Evolutionary conservation across 2,888 invertebrate species (phyloP).

Genomic region (Epsilonema sp.): DNA sequence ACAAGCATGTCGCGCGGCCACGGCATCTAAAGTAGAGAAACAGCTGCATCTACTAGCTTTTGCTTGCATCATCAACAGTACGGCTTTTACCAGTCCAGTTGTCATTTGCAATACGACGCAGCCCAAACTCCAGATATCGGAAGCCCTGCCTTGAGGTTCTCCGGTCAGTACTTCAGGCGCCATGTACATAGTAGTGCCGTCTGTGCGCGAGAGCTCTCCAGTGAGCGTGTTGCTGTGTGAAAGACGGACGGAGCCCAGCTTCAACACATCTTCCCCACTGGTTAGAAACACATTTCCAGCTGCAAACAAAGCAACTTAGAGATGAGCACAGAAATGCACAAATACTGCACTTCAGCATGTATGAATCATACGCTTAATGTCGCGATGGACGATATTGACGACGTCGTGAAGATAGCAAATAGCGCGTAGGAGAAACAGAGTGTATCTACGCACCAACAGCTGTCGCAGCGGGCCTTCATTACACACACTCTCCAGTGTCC

Average conservation of each 20-base stretch:
- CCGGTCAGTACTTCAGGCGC: slow-evolving; percentile 63
- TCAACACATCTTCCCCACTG: slow-evolving; percentile 50
- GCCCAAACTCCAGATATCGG: slow-evolving; percentile 86
- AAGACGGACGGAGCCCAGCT: slow-evolving; percentile 76
- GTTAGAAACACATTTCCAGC: slow-evolving; percentile 83
- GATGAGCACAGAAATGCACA: too few relatives aligned
- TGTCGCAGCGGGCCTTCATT: slow-evolving; percentile 30
- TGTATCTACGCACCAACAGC: slow-evolving; percentile 52
- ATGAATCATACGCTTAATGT: too few relatives aligned
- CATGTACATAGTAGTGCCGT: slow-evolving; percentile 89
- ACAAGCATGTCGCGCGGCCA: too few relatives aligned
- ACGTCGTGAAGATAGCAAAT: slow-evolving; percentile 60
- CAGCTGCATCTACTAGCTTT: too few relatives aligned
- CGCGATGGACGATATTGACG: slow-evolving; percentile 67
- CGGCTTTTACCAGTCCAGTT: slow-evolving; percentile 53
- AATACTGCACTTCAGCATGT: too few relatives aligned
- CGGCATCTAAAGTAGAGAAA: too few relatives aligned
- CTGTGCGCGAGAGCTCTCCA: slow-evolving; percentile 55
- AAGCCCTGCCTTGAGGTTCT: slow-evolving; percentile 65
- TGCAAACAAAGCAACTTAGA: too few relatives aligned
- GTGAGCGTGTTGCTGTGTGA: slow-evolving; percentile 54
- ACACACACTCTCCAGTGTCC: slow-evolving; percentile 34
- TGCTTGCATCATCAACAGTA: too few relatives aligned
- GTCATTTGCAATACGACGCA: slow-evolving; percentile 90
- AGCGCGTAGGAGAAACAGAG: slow-evolving; percentile 59